Evolutionary conservation across 1,140 invertebrate species (phyloP), one percentile per base, ranked within the genome.

Genomic region (Campodea augens): DNA sequence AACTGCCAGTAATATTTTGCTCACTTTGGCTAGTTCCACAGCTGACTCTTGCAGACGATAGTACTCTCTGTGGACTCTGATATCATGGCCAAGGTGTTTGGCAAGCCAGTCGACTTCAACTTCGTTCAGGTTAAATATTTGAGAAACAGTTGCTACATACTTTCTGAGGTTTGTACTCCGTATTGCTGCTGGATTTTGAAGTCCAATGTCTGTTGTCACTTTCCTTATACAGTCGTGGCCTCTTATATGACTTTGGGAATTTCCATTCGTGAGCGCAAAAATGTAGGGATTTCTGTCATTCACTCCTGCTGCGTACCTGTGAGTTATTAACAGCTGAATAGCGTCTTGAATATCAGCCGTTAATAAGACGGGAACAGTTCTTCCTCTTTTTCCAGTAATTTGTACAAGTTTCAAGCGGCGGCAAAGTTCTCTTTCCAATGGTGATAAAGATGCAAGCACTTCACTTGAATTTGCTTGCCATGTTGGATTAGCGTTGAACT

Each of bases 11-110:
- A 37, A 37, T 37, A 37, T 18, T 37, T 4, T 37, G 36, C 3
- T 18, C 20, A 37, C 20, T 37, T 37, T 37, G 3, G 36, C 36
- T 37, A 37, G 36, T 18, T 37, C 36, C 36, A 37, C 20, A 37
- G 36, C 20, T 37, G 15, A n/a, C 25, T 49, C 18, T 38, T 45
- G 22, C 19, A 51, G 25, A 37, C 49, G 21, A 22, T 57, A 57
- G 41, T 45, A 46, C 13, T 52, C 7, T 29, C 50, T 46, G 25
- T 55, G 55, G 2, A 56, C 51, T 40, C 49, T 38, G 0, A 50
- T 45, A 37, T 51, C 48, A 44, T 57, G 56, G 1, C 56, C 54
- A 39, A 57, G 42, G 36, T 47, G 53, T 24, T 53, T 51, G 18
- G 54, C 54, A 4, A 57, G 24, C 10, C 43, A 36, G 23, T 54